A percentile compares a stretch with the other conserved stretches of the same genome.
These are phyloP conservation scores for Seriola rivoliana DNA, from an alignment of 2,113 vertebrate genomes.

Conservation along the genomic window DNA sequence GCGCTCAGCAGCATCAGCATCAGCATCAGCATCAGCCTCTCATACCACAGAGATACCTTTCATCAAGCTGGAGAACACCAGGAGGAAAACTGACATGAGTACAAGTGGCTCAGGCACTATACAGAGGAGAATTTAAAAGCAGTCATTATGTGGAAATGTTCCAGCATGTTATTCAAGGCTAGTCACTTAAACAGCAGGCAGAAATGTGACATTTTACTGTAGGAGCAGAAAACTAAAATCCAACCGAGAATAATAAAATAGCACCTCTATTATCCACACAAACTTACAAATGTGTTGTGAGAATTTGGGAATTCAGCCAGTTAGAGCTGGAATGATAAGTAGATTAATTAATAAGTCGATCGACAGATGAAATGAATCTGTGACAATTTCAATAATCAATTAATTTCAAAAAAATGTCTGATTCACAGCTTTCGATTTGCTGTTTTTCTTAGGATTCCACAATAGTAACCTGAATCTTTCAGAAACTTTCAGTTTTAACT, in stretches of 20 bases:
- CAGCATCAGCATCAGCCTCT: constrained; percentile 58
- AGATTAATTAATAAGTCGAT: not conserved
- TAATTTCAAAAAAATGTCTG: no score
- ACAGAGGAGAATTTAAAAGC: constrained; percentile 49
- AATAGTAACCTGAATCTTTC: not conserved
- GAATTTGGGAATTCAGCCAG: not conserved
- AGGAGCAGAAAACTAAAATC: constrained; percentile 9
- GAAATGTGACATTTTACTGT: constrained; percentile 41
- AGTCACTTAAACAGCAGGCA: constrained; percentile 51
- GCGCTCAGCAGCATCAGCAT: constrained; percentile 61
- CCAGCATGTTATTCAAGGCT: constrained; percentile 50
- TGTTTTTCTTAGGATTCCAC: not conserved
- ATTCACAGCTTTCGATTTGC: not conserved
- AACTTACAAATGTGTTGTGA: not conserved
- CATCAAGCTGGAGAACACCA: constrained; percentile 54
- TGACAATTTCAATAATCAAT: no score
- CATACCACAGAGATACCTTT: constrained; percentile 62
- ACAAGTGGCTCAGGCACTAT: constrained; percentile 29
- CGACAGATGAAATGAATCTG: not conserved
- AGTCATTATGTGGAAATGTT: constrained; percentile 58
- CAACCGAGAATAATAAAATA: constrained; percentile 2
- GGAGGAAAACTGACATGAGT: constrained; percentile 41
- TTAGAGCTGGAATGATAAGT: not conserved
- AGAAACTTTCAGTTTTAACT: not conserved
- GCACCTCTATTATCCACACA: not conserved